phyloP scores from a whole-genome alignment of 2,113 vertebrate species.

The Forbesichthys agassizii region DNA sequence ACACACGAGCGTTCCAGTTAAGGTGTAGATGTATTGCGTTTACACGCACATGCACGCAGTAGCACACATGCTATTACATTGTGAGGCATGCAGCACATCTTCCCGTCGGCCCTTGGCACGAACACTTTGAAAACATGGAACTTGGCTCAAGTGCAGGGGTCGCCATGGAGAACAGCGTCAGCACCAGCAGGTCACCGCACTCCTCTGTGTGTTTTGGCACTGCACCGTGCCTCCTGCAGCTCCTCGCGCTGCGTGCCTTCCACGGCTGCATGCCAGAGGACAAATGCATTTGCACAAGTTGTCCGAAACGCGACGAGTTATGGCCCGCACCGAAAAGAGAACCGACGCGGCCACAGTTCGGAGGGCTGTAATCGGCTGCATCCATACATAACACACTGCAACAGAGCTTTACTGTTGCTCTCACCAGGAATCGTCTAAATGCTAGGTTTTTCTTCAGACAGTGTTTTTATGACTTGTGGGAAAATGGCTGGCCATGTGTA shows the following conservation, averaged over 20 bases:
- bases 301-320: constrained; percentile 16
- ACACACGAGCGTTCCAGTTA: no score
- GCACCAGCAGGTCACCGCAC: background rate
- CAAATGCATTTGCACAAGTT: background rate
- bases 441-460: background rate
- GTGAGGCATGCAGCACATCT: no score
- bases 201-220: constrained; percentile 9
- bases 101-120: no score
- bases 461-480: no score
- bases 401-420: background rate
- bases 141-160: no score
- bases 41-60: no score
- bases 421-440: background rate
- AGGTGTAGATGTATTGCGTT: no score
- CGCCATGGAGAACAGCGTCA: background rate
- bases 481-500: no score
- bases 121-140: no score
- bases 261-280: constrained; percentile 4
- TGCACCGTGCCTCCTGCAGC: constrained; percentile 1
- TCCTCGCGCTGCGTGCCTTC: background rate
- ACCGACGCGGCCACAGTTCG: no score
- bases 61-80: no score
- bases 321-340: background rate
- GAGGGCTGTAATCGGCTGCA: background rate
- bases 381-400: background rate